Evolutionary conservation across 2,113 vertebrate species (phyloP).

Genomic region (Paedocypris sp.): DNA sequence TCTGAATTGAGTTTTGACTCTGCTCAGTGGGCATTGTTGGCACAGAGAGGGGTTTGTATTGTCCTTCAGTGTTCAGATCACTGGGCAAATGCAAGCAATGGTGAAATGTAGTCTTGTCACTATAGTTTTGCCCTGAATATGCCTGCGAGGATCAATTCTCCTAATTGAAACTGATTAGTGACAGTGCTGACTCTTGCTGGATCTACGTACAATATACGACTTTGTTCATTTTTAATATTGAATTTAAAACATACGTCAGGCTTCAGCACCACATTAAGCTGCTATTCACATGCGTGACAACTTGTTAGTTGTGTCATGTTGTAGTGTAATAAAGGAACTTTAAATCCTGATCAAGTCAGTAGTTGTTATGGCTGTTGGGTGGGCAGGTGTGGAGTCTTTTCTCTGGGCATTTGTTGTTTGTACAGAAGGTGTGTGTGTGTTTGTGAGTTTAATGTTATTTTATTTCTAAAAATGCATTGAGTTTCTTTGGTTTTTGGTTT

Average conservation of each 20-base stretch:
- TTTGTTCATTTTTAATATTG: neutral
- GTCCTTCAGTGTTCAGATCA: neutral
- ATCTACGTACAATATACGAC: neutral
- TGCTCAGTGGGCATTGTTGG: neutral
- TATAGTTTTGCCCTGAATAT: neutral
- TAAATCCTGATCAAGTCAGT: no score
- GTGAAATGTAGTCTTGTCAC: constrained; percentile 5
- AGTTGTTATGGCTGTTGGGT: constrained; percentile 10
- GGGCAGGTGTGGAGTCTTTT: constrained; percentile 1
- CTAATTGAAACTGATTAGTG: neutral
- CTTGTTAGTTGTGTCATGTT: no score
- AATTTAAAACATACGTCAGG: neutral
- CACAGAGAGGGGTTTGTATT: neutral
- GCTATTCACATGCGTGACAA: no score
- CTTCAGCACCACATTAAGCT: no score
- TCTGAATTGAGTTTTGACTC: neutral
- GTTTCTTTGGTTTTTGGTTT: no score
- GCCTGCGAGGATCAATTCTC: neutral
- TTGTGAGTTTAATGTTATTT: no score
- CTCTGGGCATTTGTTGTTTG: constrained; percentile 2
- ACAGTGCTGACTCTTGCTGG: neutral
- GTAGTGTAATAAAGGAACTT: no score
- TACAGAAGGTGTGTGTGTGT: no score
- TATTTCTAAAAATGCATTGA: no score
- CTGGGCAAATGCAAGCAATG: neutral